Evolutionary conservation across 35 echinoderm and acorn worm species (phyloP).

Genomic region (Amphiura filiformis): DNA sequence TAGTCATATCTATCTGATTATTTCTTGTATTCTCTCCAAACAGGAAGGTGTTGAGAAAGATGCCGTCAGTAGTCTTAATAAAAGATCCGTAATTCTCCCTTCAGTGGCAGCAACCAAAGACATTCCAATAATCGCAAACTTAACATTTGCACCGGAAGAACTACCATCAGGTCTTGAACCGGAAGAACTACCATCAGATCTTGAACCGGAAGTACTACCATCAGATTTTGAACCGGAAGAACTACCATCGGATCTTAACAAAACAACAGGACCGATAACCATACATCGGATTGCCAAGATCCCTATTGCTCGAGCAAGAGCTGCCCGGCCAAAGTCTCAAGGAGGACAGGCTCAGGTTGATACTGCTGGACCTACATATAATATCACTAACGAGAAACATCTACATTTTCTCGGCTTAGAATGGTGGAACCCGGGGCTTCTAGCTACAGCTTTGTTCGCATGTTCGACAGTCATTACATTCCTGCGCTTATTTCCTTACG

Average conservation of each 20-base stretch:
- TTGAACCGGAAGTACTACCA: too few relatives aligned
- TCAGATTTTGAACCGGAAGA: neutral
- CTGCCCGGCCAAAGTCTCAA: too few relatives aligned
- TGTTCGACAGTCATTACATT: constrained; percentile 48
- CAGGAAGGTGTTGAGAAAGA: neutral
- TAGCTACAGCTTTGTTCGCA: constrained; percentile 48
- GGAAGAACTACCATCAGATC: too few relatives aligned
- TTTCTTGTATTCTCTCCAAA: too few relatives aligned
- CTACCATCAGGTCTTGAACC: too few relatives aligned
- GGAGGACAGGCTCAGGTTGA: neutral
- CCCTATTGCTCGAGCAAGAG: neutral
- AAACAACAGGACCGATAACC: neutral
- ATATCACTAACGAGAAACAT: neutral
- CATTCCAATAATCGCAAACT: neutral
- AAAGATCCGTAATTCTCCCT: neutral
- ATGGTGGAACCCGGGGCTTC: constrained; percentile 30
- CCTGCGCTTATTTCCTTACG: constrained; percentile 53
- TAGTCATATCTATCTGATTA: too few relatives aligned
- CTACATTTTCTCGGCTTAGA: neutral
- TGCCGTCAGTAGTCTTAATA: neutral
- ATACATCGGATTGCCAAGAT: neutral
- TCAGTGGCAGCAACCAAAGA: neutral
- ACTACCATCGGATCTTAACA: neutral
- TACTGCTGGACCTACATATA: neutral
- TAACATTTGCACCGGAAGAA: too few relatives aligned